Conservation (phyloP, 2,113 vertebrate genomes). For the Diadophis punctatus region DNA sequence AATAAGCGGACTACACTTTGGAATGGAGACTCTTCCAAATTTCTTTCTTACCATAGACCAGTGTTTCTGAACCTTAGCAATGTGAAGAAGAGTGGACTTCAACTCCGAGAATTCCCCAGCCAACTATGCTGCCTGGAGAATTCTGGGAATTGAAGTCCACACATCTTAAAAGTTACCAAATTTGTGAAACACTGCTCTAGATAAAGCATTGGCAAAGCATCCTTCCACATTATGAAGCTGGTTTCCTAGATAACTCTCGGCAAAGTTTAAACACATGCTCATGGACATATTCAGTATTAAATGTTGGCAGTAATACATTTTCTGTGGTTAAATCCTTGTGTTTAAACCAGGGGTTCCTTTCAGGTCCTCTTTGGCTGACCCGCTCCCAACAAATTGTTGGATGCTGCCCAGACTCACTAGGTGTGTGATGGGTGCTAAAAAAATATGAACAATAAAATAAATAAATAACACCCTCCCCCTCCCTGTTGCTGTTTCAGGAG, state of each 20-base stretch:
- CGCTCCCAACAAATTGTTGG: not conserved
- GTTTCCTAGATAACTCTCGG: not conserved
- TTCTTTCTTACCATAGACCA: not conserved
- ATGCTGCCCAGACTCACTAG: not conserved
- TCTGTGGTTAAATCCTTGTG: not conserved
- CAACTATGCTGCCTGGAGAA: not conserved
- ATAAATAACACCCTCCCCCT: slow-evolving; percentile 5
- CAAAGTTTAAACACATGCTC: not conserved
- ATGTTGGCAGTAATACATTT: not conserved
- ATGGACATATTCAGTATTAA: not conserved
- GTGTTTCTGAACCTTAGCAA: not conserved
- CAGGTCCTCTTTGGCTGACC: not conserved
- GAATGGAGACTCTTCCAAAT: not conserved
- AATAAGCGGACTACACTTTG: not conserved
- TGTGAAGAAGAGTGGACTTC: not conserved
- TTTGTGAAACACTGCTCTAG: not conserved
- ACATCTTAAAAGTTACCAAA: not conserved
- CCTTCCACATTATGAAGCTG: not conserved
- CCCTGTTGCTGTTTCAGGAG: not conserved
- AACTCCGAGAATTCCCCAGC: not conserved
- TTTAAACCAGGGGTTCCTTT: not conserved
- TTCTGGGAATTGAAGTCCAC: not conserved
- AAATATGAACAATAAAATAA: not conserved
- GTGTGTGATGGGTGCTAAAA: not conserved
- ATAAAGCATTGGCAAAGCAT: not conserved